Evolutionary conservation across 2,888 invertebrate species (phyloP).

Genomic region (Pseudococcus viburni): DNA sequence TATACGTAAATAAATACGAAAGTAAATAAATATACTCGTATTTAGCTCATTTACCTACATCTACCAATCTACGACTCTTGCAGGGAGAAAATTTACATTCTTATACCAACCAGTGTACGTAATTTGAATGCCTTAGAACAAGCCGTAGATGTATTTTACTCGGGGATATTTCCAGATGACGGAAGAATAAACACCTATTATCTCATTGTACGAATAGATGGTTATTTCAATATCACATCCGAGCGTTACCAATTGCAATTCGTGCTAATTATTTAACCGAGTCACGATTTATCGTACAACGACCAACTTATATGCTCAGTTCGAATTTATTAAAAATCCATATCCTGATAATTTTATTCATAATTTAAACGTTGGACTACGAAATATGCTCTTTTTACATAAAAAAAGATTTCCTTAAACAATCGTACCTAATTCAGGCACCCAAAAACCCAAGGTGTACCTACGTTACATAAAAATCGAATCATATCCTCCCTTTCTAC

Average conservation of each 20-base stretch:
- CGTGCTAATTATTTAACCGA: conserved; percentile 27
- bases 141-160: neutral
- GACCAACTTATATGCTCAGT: neutral
- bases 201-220: neutral
- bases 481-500: neutral
- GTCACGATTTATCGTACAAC: neutral
- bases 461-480: neutral
- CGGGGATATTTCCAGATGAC: conserved; percentile 4
- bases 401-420: neutral
- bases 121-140: neutral
- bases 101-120: neutral
- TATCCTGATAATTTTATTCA: neutral
- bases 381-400: neutral
- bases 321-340: neutral
- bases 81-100: neutral
- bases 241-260: conserved; percentile 22
- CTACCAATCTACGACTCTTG: neutral
- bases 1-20: no score
- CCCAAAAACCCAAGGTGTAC: no score
- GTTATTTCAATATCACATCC: neutral
- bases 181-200: neutral
- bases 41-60: no score
- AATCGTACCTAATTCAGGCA: neutral
- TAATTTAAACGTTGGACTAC: neutral
- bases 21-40: no score